These are phyloP conservation scores for Variabilichromis moorii DNA, from an alignment of 2,113 vertebrate genomes.

Conservation along the genomic window DNA sequence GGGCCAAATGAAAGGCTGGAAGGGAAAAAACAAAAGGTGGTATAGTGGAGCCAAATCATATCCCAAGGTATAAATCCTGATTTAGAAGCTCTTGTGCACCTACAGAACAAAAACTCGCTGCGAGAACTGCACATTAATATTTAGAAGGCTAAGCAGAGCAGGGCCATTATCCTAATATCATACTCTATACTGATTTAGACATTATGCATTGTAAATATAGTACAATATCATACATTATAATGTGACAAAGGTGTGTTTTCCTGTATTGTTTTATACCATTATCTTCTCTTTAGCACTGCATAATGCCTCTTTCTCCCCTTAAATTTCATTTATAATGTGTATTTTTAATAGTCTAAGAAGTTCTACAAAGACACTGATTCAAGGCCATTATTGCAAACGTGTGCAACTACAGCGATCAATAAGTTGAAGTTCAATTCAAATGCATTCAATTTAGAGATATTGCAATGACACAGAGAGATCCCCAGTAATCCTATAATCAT, in stretches of 20 bases:
- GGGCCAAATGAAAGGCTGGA: neutral
- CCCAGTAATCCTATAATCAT: neutral
- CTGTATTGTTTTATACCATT: neutral
- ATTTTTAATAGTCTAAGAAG: neutral
- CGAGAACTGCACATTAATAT: neutral
- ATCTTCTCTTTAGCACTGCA: neutral
- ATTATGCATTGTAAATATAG: neutral
- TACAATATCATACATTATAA: neutral
- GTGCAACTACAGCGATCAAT: neutral
- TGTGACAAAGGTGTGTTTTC: neutral
- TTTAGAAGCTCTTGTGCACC: neutral
- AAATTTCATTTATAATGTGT: neutral
- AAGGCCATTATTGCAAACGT: neutral
- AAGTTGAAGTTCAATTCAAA: neutral
- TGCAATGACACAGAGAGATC: neutral
- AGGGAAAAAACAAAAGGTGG: slow-evolving; percentile 64
- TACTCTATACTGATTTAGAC: neutral
- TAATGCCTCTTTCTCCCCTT: neutral
- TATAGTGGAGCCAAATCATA: slow-evolving; percentile 71
- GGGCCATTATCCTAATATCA: neutral
- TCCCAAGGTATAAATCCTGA: slow-evolving; percentile 75
- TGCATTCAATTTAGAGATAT: neutral
- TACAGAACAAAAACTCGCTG: neutral
- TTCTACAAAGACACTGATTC: neutral
- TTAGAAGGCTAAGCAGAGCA: neutral